Percentiles rank a stretch among this genome's conserved stretches.
Conservation (phyloP, 2,113 vertebrate species). For the Xyliphius kryptos region DNA sequence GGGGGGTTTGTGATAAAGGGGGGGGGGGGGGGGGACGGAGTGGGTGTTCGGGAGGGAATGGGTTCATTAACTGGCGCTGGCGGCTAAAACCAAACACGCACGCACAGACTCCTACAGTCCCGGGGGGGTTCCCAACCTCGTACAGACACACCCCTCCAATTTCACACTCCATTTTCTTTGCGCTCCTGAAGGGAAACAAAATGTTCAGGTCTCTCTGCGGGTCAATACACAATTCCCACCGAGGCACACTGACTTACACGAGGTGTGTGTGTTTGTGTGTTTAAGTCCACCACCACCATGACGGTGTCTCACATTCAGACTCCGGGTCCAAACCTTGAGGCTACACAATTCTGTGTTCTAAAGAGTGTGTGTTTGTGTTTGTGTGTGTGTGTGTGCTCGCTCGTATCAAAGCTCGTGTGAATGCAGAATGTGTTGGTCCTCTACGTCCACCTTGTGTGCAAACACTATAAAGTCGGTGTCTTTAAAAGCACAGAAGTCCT, state of each 20-base stretch:
- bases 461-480: neutral
- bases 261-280: slow-evolving; percentile 5
- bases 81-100: neutral
- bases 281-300: no score
- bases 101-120: slow-evolving; percentile 3
- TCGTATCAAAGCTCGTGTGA: no score
- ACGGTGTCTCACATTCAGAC: no score
- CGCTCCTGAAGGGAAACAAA: slow-evolving; percentile 14
- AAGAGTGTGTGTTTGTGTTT: slow-evolving; percentile 1
- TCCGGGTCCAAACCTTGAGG: no score
- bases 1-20: no score
- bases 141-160: slow-evolving; percentile 26
- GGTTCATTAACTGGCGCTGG: neutral
- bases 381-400: no score
- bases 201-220: slow-evolving; percentile 13
- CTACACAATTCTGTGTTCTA: no score
- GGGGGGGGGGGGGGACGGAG: no score
- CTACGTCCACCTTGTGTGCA: neutral
- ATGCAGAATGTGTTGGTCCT: neutral
- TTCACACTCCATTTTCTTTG: slow-evolving; percentile 39
- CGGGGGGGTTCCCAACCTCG: slow-evolving; percentile 7
- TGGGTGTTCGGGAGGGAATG: slow-evolving; percentile 2
- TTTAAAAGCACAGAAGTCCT: neutral
- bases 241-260: slow-evolving; percentile 11
- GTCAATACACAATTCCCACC: slow-evolving; percentile 18